Evolutionary conservation across 2,113 vertebrate species (phyloP), one percentile per base, ranked within the genome.

Genomic region (Neodon shergylaensis): DNA sequence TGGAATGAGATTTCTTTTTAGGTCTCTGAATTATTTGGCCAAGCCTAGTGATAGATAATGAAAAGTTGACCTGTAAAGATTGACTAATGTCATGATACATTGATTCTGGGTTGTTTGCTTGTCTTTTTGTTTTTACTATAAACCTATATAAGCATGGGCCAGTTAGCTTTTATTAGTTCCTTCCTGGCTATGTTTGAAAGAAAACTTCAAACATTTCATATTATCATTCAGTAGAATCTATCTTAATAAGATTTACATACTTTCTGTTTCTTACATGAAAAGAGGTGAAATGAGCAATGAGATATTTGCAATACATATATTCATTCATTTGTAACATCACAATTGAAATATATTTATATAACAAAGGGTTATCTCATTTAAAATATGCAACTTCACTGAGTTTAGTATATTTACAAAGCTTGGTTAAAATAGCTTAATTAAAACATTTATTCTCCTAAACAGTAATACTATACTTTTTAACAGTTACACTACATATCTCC

Each of bases 191-290:
- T 72, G 5, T 72, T 95, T 94, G 33, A 87, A 17, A 77, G 88
- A 81, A 83, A 63, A 68, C 47, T 94, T 52, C 12, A 73, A 88
- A 73, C 0, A 10, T 95, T 73, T 65, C 8, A 28, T 44, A 16
- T 2, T 49, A 52, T 28, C 73, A 36, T 54, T 76, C 1, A 47
- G 2, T 88, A 61, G 49, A 44, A 76, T 73, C 70, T 9, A 2
- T 93, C 78, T 90, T 77, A 36, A 73, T 76, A 87, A 72, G 90
- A 0, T 65, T 93, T 85, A 77, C 21, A 92, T 61, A 66, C 1
- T 58, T 72, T 90, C 5, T 28, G 58, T 94, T 86, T 92, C 54
- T 94, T 83, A 14, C 63, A 85, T 61, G 28, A 74, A 73, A 84
- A 5, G 10, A 49, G 73, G 72, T 54, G 7, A 93, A 95, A 63